Evolutionary conservation across 2,113 vertebrate species (phyloP), one percentile per base, ranked within the genome.

Genomic region (Panthera tigris): DNA sequence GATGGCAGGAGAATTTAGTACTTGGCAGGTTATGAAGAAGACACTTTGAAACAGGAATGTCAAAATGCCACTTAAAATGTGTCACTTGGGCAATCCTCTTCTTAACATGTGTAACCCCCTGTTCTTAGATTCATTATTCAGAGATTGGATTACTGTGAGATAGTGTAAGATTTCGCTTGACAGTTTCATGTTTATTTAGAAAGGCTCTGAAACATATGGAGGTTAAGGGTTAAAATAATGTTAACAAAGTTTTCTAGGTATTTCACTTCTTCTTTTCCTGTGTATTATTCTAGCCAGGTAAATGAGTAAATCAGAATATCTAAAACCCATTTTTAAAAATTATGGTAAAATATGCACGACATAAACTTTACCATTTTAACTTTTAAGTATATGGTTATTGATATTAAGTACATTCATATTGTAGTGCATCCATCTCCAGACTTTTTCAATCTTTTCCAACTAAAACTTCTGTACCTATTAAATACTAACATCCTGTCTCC

Each of bases 141-240:
- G 52, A 73, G 83, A 57, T 57, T 79, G 69, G 18, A 85, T 79
- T 95, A 89, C 45, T 89, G 50, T 89, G 84, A 95, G 36, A 12
- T 78, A 71, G 19, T 95, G 25, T 27, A 95, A 95, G 71, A 48
- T 80, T 84, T 83, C 84, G 41, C 16, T 89, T 83, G 57, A 68
- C 11, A 88, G 12, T 80, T 79, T 80, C 25, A 74, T 86, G 36
- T 93, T 90, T 93, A 68, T 74, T 81, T 81, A 90, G 48, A 86
- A 95, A 85, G 73, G 7, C 74, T 89, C 5, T 90, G 66, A 93
- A 85, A 74, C 80, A 93, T 36, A 63, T 41, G 74, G n/a, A 93
- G 73, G 48, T 87, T 87, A 63, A 86, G 50, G 50, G 11, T 95
- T 93, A 91, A 93, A 87, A 95, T 86, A 91, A 76, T 81, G 57